Evolutionary conservation across 2,113 vertebrate species (phyloP).

Genomic region (Planiliza haematocheilus): DNA sequence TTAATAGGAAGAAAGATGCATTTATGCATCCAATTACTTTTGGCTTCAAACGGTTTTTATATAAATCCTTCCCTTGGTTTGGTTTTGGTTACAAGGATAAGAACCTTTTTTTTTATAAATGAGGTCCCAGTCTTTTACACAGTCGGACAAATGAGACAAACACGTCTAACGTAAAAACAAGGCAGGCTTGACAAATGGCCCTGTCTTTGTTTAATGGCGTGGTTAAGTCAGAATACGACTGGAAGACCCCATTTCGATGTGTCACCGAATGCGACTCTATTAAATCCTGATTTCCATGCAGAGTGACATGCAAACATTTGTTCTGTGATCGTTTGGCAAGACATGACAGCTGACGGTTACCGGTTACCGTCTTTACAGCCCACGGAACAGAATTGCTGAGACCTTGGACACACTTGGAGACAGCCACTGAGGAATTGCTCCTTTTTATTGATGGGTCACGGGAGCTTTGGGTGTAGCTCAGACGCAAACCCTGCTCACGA

Average conservation of each 20-base stretch:
- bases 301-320: constrained; percentile 45
- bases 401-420: background rate
- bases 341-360: constrained; percentile 37
- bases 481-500: constrained; percentile 7
- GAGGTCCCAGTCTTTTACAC: constrained; percentile 8
- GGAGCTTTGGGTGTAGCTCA: constrained; percentile 13
- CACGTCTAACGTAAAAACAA: constrained; percentile 53
- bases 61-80: constrained; percentile 4
- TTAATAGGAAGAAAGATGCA: background rate
- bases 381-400: constrained; percentile 24
- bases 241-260: constrained; percentile 18
- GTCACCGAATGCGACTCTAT: constrained; percentile 37
- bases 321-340: constrained; percentile 46
- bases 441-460: constrained; percentile 6
- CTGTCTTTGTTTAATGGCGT: constrained; percentile 58
- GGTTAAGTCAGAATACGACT: constrained; percentile 39
- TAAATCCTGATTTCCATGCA: constrained; percentile 48
- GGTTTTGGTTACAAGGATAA: background rate
- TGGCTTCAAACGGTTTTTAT: background rate
- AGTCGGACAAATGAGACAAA: constrained; percentile 51
- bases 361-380: constrained; percentile 13
- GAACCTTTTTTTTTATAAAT: constrained; percentile 32
- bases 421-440: constrained; percentile 12
- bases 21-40: background rate
- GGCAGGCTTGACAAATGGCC: constrained; percentile 55